Conservation (phyloP, 2,888 invertebrate genomes). For the Campopleginae sp. region DNA sequence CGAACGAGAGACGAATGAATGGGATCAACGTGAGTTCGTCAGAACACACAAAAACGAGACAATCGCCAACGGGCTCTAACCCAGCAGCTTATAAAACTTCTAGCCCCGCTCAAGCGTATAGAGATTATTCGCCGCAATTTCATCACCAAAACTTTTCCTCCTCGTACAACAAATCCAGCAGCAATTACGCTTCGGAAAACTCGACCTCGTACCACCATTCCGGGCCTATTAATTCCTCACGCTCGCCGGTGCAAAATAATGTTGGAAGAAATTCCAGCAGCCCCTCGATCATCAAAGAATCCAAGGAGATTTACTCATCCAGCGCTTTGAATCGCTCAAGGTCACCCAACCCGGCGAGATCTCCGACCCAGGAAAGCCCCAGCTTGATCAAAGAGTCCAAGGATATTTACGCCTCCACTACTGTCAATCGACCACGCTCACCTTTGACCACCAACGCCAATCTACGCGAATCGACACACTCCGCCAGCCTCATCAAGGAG, state of each 20-base stretch:
- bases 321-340: conserved; percentile 73
- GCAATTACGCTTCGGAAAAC: conserved; percentile 72
- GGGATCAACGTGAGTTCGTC: conserved; percentile 74
- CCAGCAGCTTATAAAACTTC: conserved; percentile 75
- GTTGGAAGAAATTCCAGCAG: conserved; percentile 74
- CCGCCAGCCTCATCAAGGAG: conserved; percentile 76
- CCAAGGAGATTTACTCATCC: conserved; percentile 79
- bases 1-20: conserved; percentile 80
- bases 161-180: conserved; percentile 76
- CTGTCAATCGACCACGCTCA: conserved; percentile 74
- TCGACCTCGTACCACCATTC: conserved; percentile 66
- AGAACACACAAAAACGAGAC: conserved; percentile 65
- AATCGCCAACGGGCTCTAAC: conserved; percentile 61
- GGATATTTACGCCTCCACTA: conserved; percentile 74
- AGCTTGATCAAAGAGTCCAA: conserved; percentile 76
- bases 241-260: conserved; percentile 75
- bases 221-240: conserved; percentile 74
- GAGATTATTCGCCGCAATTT: conserved; percentile 71
- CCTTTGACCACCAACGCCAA: conserved; percentile 67
- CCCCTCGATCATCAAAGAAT: conserved; percentile 78
- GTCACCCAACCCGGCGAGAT: conserved; percentile 66
- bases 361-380: conserved; percentile 75
- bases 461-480: conserved; percentile 54
- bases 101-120: conserved; percentile 75
- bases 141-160: conserved; percentile 68